Evolutionary conservation across 64 coral and sea anemone species (phyloP).

Genomic region (Pachyseris speciosa): DNA sequence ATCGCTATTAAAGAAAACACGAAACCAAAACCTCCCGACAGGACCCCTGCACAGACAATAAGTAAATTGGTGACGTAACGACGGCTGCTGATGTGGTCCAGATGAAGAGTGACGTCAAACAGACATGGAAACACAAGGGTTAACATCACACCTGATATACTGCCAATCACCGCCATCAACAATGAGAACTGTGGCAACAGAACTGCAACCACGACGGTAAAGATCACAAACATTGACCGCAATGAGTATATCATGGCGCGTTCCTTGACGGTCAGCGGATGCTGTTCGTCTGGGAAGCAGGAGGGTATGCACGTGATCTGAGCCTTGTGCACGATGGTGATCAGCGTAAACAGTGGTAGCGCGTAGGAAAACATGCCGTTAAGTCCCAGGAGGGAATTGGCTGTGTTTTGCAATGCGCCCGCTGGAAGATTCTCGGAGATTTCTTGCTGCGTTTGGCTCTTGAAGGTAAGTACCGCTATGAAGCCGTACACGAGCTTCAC

Average conservation of each 20-base stretch:
- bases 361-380: constrained; percentile 87
- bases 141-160: constrained; percentile 84
- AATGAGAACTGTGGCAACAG: constrained; percentile 92
- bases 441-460: constrained; percentile 68
- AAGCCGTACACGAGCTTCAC: constrained; percentile 73
- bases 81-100: constrained; percentile 60
- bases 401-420: constrained; percentile 70
- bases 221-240: constrained; percentile 75
- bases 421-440: constrained; percentile 86
- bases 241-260: constrained; percentile 68
- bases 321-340: constrained; percentile 71
- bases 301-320: constrained; percentile 65
- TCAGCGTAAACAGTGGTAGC: constrained; percentile 71
- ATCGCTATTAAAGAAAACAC: constrained; percentile 93
- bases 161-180: constrained; percentile 94
- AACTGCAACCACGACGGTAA: constrained; percentile 67
- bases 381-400: constrained; percentile 73
- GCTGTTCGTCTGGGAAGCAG: constrained; percentile 84
- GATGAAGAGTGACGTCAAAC: constrained; percentile 85
- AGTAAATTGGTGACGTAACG: constrained; percentile 83
- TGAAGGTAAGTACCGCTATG: constrained; percentile 80
- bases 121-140: constrained; percentile 89
- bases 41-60: constrained; percentile 86
- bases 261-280: constrained; percentile 70
- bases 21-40: constrained; percentile 86